Percentiles rank a stretch among this genome's conserved stretches.
phyloP scores from a whole-genome alignment of 2,797 vertebrate genomes.

The Channa striata region DNA sequence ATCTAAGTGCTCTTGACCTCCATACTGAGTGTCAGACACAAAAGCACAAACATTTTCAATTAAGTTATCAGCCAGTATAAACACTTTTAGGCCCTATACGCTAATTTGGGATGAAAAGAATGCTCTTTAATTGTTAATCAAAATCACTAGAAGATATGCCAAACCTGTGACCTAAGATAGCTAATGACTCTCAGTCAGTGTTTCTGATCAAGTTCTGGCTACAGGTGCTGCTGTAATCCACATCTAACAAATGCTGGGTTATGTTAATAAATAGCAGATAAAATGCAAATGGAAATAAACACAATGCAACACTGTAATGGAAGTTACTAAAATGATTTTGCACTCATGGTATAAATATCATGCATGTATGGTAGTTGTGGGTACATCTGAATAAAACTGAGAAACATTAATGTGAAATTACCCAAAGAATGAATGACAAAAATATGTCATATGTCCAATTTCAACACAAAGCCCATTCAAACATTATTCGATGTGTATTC shows the following conservation, averaged over 20 bases:
- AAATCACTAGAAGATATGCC: neutral
- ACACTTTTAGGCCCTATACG: neutral
- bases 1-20: conserved; percentile 94
- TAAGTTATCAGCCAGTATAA: neutral
- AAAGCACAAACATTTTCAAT: conserved; percentile 10
- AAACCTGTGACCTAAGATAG: no score
- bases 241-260: no score
- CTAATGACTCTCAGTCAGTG: neutral
- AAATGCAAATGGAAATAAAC: neutral
- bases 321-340: no score
- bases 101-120: neutral
- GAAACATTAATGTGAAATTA: neutral
- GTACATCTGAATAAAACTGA: no score
- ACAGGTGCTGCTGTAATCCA: neutral
- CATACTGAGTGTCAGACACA: conserved; percentile 86
- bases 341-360: no score
- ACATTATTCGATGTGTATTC: neutral
- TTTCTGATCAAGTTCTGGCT: no score
- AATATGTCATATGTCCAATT: neutral
- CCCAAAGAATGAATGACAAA: neutral
- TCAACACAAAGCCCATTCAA: neutral
- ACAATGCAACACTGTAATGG: neutral
- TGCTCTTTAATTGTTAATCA: no score
- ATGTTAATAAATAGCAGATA: neutral
- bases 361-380: no score